These are phyloP conservation scores for Vollenhovia emeryi DNA, from an alignment of 1,140 invertebrate genomes.

Conservation along the genomic window DNA sequence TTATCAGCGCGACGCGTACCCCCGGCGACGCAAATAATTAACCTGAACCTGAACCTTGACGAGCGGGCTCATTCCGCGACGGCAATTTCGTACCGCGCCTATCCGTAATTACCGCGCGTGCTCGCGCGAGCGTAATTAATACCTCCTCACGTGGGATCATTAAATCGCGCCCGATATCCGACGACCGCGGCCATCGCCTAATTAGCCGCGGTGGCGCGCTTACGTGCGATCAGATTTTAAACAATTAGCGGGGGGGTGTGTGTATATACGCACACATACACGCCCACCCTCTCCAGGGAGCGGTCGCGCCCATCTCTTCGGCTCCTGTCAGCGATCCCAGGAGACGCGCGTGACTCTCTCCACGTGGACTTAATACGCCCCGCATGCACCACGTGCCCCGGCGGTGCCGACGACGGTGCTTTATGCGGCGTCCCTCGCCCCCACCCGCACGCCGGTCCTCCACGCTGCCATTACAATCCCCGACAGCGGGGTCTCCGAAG, in stretches of 20 bases:
- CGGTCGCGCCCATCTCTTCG: slow-evolving; percentile 79
- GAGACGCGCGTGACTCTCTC: slow-evolving; percentile 83
- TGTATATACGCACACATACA: neutral
- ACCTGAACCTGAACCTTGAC: slow-evolving; percentile 42
- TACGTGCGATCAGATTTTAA: slow-evolving; percentile 82
- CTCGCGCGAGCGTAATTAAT: slow-evolving; percentile 45
- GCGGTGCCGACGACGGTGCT: slow-evolving; percentile 62
- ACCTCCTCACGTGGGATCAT: slow-evolving; percentile 53
- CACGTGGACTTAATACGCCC: slow-evolving; percentile 69
- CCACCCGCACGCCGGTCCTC: slow-evolving; percentile 20
- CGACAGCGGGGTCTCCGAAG: slow-evolving; percentile 72
- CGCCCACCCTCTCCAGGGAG: slow-evolving; percentile 74
- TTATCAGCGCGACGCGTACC: slow-evolving; percentile 24
- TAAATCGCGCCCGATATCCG: slow-evolving; percentile 54
- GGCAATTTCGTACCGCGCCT: slow-evolving; percentile 56
- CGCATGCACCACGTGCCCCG: slow-evolving; percentile 73
- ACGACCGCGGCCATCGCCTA: slow-evolving; percentile 48
- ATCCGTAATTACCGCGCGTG: slow-evolving; percentile 40
- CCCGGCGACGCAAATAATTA: slow-evolving; percentile 45
- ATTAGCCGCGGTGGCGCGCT: slow-evolving; percentile 46
- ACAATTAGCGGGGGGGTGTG: slow-evolving; percentile 80
- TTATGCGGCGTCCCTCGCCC: slow-evolving; percentile 63
- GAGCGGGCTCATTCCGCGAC: slow-evolving; percentile 22
- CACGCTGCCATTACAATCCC: slow-evolving; percentile 73
- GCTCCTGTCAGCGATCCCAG: slow-evolving; percentile 69